phyloP scores from a whole-genome alignment of 2,797 vertebrate genomes.

The Ataeniobius toweri region DNA sequence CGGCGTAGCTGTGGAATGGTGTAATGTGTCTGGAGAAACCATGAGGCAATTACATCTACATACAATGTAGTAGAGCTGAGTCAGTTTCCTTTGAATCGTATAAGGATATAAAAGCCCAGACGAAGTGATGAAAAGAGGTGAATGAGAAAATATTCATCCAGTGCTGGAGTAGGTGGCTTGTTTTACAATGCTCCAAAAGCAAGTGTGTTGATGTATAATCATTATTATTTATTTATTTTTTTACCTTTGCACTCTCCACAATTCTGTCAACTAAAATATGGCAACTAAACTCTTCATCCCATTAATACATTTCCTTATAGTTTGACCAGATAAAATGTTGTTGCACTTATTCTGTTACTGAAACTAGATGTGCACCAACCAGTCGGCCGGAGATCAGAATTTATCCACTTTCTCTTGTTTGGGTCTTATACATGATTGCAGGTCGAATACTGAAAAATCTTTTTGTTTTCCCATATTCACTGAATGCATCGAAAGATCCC shows the following conservation, averaged over 20 bases:
- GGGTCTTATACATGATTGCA: not conserved
- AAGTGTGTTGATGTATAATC: conserved; percentile 8
- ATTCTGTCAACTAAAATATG: conserved; percentile 6
- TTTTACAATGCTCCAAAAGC: conserved; percentile 14
- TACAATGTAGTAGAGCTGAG: conserved; percentile 26
- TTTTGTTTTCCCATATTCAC: not conserved
- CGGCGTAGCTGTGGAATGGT: conserved; percentile 17
- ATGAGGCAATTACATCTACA: conserved; percentile 26
- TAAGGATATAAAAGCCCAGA: conserved; percentile 2
- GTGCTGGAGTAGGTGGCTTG: not conserved
- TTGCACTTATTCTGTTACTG: not conserved
- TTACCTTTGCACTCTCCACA: not conserved
- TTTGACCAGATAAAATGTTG: conserved; percentile 5
- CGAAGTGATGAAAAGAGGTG: not conserved
- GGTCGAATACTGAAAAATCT: not conserved
- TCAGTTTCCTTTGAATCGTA: conserved; percentile 32
- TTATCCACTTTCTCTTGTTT: not conserved
- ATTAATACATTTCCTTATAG: not conserved
- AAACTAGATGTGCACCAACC: not conserved
- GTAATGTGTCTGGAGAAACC: conserved; percentile 7
- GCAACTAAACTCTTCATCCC: not conserved
- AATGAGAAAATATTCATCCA: not conserved
- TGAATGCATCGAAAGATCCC: not conserved
- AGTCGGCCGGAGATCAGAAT: not conserved
- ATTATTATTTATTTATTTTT: not conserved